A percentile compares a stretch with the other conserved stretches of the same genome.
Evolutionary conservation across 2,797 vertebrate species (phyloP).

Genomic region (Chromobotia macracanthus): DNA sequence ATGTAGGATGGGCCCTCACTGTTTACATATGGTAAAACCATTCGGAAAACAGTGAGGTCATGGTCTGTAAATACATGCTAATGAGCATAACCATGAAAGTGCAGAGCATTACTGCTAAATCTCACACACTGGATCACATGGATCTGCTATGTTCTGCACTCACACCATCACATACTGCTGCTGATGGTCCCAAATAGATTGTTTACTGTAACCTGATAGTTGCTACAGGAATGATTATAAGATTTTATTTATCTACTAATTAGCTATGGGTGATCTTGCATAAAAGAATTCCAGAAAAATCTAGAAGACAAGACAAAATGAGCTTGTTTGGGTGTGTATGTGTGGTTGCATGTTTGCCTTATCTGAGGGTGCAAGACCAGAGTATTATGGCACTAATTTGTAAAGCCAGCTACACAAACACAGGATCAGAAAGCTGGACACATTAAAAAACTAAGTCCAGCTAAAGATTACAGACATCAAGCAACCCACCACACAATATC

Average conservation of each 20-base stretch:
- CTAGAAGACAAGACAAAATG: too few species aligned
- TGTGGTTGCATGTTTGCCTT: not conserved
- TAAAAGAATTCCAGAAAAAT: too few species aligned
- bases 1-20: not conserved
- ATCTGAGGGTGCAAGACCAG: constrained; percentile 5
- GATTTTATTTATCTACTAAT: not conserved
- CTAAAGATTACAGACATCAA: constrained; percentile 4
- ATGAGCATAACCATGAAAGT: constrained; percentile 10
- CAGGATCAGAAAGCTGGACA: constrained; percentile 43
- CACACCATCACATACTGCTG: not conserved
- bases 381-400: constrained; percentile 61
- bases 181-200: not conserved
- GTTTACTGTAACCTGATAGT: not conserved
- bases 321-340: not conserved
- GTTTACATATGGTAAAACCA: constrained; percentile 4
- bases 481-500: too few species aligned
- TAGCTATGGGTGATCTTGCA: not conserved
- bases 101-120: constrained; percentile 12
- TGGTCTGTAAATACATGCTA: constrained; percentile 15
- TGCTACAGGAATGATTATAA: not conserved
- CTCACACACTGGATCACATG: constrained; percentile 12
- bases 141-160: constrained; percentile 9
- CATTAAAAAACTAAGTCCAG: not conserved
- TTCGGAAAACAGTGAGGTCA: constrained; percentile 24
- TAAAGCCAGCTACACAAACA: constrained; percentile 66